Percentiles rank a stretch among this genome's conserved stretches.
Conservation (phyloP, 2,113 vertebrate genomes). For the Athene noctua region DNA sequence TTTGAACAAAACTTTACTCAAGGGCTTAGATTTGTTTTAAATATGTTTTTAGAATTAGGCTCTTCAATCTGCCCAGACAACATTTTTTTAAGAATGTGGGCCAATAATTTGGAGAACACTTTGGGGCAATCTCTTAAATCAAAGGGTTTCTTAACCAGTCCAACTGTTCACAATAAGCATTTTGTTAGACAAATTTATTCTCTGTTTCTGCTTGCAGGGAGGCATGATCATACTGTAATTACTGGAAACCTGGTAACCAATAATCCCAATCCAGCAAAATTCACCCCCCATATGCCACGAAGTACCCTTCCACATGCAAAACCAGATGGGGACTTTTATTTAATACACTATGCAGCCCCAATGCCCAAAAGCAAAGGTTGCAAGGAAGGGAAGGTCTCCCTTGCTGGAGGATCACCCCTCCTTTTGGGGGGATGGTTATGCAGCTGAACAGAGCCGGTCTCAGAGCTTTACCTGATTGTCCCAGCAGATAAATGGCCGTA, state of each 20-base stretch:
- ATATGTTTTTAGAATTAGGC: slow-evolving; percentile 1
- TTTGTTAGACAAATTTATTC: background rate
- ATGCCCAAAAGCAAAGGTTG: background rate
- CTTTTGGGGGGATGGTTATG: fast-evolving
- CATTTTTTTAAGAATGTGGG: background rate
- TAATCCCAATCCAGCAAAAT: background rate
- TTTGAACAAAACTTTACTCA: slow-evolving; percentile 45
- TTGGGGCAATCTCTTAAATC: slow-evolving; percentile 18
- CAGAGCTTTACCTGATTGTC: slow-evolving; percentile 84
- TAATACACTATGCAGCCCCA: background rate
- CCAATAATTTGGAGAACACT: slow-evolving; percentile 11
- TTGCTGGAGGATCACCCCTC: background rate
- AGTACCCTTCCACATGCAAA: background rate
- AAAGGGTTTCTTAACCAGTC: slow-evolving; percentile 9
- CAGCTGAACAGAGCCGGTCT: fast-evolving
- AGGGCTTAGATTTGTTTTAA: slow-evolving; percentile 46
- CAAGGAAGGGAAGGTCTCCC: background rate
- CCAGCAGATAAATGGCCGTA: slow-evolving; percentile 96
- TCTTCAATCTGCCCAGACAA: background rate
- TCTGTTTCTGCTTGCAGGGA: background rate
- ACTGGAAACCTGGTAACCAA: background rate
- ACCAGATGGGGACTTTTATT: background rate
- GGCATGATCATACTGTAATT: background rate
- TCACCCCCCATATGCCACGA: background rate
- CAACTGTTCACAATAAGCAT: background rate